Base-by-base conservation (phyloP, 2,888 invertebrate species). In the Tolmerus cingulatus region DNA sequence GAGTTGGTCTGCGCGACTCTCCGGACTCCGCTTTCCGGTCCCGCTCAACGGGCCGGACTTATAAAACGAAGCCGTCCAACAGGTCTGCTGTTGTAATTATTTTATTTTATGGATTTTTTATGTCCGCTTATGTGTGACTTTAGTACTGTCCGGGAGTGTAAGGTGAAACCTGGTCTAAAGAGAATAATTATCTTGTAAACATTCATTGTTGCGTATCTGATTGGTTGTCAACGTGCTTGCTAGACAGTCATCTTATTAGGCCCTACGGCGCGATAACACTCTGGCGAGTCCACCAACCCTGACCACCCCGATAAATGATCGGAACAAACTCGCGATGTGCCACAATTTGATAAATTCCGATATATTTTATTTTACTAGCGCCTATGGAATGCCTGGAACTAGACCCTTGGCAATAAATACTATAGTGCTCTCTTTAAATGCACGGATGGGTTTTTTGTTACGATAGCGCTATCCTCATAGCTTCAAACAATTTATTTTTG, bases 101-200 rank as follows among this genome's bases (percentile, higher is more conserved):
- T 86, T 86, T 86, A 77, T 86, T 79, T 86, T 86, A 86, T 86
- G 78, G 86, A 86, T 78, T 86, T 86, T 86, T 86, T 86, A 77
- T 86, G 57, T 78, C 43, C 78, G 76, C 78, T 78, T 86, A 86
- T 78, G 86, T 86, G 86, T 86, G 86, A 86, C 78, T 86, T 86
- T 86, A 86, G 55, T 57, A 66, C 77, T 86, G 74, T 74, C 74
- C 76, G 66, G 40, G 57, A 78, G 57, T 78, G 78, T 78, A 86
- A 86, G 66, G 77, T 86, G 51, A 86, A 66, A 51, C 86, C 51
- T 46, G 55, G 74, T 34, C 30, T 86, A 86, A 86, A 43, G 66
- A 66, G 55, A 78, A 86, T 86, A 86, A 86, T 86, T 86, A 86
- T 86, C 86, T 86, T 86, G 78, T 86, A 86, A 78, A 86, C 86